phyloP scores from a whole-genome alignment of 2,888 invertebrate genomes.

The Epinotia ramella region DNA sequence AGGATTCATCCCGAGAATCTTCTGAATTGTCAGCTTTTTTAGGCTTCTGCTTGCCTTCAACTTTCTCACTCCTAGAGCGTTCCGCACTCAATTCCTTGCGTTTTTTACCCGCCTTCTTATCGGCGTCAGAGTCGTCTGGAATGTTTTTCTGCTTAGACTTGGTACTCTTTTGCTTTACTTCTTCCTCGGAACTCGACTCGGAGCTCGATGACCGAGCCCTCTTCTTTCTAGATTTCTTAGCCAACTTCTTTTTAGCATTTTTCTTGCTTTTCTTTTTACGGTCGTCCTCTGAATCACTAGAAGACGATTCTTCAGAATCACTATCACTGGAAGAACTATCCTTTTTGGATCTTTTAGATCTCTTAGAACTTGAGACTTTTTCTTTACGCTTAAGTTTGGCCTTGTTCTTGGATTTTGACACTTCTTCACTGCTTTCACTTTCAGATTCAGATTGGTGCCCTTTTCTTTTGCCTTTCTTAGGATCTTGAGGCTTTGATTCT shows the following conservation, averaged over 20 bases:
- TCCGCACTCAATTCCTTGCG: slow-evolving; percentile 72
- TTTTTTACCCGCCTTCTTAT: slow-evolving; percentile 77
- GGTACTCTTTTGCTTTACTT: slow-evolving; percentile 77
- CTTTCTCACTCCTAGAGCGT: slow-evolving; percentile 72
- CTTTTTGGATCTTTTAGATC: slow-evolving; percentile 79
- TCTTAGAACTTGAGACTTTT: slow-evolving; percentile 84
- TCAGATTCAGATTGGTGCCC: slow-evolving; percentile 81
- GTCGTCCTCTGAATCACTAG: slow-evolving; percentile 81
- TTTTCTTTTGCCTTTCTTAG: slow-evolving; percentile 82
- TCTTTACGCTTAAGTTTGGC: slow-evolving; percentile 81
- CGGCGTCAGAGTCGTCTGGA: slow-evolving; percentile 78
- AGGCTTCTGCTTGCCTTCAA: slow-evolving; percentile 69
- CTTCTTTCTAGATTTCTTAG: slow-evolving; percentile 80
- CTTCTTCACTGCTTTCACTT: slow-evolving; percentile 78
- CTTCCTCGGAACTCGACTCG: slow-evolving; percentile 83
- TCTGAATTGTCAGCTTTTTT: slow-evolving; percentile 77
- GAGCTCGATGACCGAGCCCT: slow-evolving; percentile 79
- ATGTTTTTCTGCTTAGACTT: slow-evolving; percentile 81
- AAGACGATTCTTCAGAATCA: slow-evolving; percentile 81
- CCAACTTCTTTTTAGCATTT: slow-evolving; percentile 76
- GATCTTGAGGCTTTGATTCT: slow-evolving; percentile 67
- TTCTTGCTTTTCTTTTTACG: slow-evolving; percentile 82
- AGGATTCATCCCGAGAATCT: slow-evolving; percentile 76
- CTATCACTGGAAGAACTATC: slow-evolving; percentile 81
- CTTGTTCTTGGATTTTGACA: slow-evolving; percentile 75